phyloP scores from a whole-genome alignment of 2,113 vertebrate genomes.

The Embiotoca jacksoni region DNA sequence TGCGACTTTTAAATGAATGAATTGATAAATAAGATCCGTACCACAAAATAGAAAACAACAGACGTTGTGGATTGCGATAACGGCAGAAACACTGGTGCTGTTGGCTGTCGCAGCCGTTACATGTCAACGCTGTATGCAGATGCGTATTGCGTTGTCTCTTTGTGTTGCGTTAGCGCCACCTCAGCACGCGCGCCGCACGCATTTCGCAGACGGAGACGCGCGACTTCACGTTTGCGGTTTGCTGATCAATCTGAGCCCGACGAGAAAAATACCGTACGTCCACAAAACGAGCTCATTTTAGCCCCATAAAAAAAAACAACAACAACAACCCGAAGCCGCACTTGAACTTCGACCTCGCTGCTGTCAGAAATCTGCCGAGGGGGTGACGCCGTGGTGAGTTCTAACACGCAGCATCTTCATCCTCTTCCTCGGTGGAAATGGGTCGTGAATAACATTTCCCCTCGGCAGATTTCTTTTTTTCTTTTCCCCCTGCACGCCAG shows the following conservation, averaged over 20 bases:
- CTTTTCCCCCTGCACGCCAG: neutral
- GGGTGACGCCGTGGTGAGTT: slow-evolving; percentile 3
- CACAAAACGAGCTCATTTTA: neutral
- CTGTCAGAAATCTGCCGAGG: slow-evolving; percentile 15
- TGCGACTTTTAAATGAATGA: no score
- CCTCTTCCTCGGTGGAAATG: slow-evolving; percentile 40
- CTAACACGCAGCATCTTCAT: slow-evolving; percentile 12
- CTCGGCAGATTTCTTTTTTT: slow-evolving; percentile 15
- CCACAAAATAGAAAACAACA: no score
- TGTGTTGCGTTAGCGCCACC: no score
- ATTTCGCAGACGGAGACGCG: no score
- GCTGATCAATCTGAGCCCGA: neutral
- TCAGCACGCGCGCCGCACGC: no score
- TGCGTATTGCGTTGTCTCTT: neutral
- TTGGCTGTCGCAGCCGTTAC: neutral
- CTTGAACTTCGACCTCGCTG: neutral
- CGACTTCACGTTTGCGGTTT: slow-evolving; percentile 1
- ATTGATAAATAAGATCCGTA: no score
- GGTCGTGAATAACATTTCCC: slow-evolving; percentile 57
- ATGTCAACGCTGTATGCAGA: neutral
- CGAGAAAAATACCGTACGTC: neutral
- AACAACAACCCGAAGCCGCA: neutral
- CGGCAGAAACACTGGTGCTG: neutral
- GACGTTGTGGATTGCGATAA: no score
- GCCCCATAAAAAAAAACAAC: neutral